Evolutionary conservation across 1,140 invertebrate species (phyloP), one percentile per base, ranked within the genome.

Genomic region (Elymnias hypermnestra): DNA sequence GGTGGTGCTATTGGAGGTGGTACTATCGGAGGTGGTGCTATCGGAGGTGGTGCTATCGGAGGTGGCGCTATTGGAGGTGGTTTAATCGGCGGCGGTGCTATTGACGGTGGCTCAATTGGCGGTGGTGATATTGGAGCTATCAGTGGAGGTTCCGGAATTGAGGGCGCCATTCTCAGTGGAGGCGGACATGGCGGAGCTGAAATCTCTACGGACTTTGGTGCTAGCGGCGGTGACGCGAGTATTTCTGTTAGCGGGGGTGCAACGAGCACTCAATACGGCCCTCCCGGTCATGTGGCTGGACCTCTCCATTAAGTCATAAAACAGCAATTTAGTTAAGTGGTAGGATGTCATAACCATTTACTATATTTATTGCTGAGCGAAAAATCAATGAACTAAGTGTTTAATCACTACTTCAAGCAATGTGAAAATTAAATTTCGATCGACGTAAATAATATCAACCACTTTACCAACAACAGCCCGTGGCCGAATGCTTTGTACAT

Each of bases 231-330:
- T 31, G 75, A 73, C 22, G 71, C 64, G 7, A 56, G 67, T 36
- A 62, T 45, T n/a, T 60, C 53, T 5, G 52, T 56, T 14, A 59
- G 57, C 21, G 62, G 72, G 22, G 75, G 72, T 23, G 72, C 76
- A 13, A 71, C 73, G 33, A 83, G 68, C 69, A 42, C 76, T 48
- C 74, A 81, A 47, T 83, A 81, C 51, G 79, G 79, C 36, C 79
- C 79, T 19, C 79, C 79, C 49, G 79, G 79, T 28, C 79, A 83
- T 33, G 75, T 83, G 28, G 74, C 79, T 33, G 79, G 79, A 17
- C 75, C 76, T 10, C 68, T 83, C 42, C 79, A 83, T 53, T 81
- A 79, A 81, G 58, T 31, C 29, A 9, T 45, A 64, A 22, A 25
- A 44, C 21, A 40, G 26, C 38, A 45, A 54, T 44, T 47, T 39